Evolutionary conservation across 2,113 vertebrate species (phyloP), one percentile per base, ranked within the genome.

Genomic region (Scatophagus argus): DNA sequence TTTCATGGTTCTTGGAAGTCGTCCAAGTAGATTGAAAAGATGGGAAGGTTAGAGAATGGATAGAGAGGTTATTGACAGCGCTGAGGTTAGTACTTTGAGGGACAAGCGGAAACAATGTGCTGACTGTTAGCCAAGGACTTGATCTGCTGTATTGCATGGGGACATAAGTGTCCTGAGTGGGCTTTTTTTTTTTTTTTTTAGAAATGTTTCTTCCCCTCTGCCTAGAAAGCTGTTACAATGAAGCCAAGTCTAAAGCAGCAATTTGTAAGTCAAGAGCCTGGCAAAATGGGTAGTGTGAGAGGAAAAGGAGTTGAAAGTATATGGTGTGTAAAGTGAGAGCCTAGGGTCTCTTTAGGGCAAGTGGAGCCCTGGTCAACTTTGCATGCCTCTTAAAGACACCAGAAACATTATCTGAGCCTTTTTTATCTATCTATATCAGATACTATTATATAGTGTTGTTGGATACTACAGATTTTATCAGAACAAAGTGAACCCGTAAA

Each of bases 41-140:
- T 81, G 85, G 83, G 76, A 87, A 89, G 88, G 89, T 90, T 89
- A 79, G 75, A 58, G 80, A 91, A 87, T 79, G 87, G 92, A 93
- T 83, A 89, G 89, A 90, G 91, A 89, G 89, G 89, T 91, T 94
- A 93, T 93, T 94, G 90, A 94, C 92, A 91, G 88, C 83, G 69
- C 74, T 83, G 80, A 84, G 88, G 87, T 90, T 90, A 85, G 89
- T 89, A 81, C 86, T 94, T 94, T 91, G 93, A 96, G 91, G 93
- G 94, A 94, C 93, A 92, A 92, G 91, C 81, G 90, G 93, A 93
- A 95, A 96, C 95, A 96, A 95, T 95, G 91, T 89, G 21, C 92
- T 90, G 91, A 93, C 95, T 96, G 95, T 97, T 95, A 93, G 94
- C 88, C 86, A 55, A 73, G 87, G 90, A 88, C 89, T 84, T 77